A percentile compares a stretch with the other conserved stretches of the same genome.
Conservation (phyloP, 35 echinoderm and acorn worm species). For the Heliocidaris tuberculata region DNA sequence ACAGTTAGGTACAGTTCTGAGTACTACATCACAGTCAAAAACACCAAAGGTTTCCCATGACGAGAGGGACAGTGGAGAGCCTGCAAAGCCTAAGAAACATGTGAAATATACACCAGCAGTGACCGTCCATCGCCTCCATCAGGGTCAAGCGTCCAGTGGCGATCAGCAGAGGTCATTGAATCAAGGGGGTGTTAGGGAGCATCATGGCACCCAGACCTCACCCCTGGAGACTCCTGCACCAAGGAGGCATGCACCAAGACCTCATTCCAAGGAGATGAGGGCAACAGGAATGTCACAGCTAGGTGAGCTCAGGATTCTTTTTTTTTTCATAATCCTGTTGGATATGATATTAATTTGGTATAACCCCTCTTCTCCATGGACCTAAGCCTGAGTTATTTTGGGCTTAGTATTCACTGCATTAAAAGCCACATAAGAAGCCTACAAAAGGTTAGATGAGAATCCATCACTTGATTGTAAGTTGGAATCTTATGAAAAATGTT, state of each 20-base stretch:
- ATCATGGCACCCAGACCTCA: conserved; percentile 40
- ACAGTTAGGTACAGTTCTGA: background rate
- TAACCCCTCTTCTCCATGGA: no score
- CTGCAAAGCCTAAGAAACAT: conserved; percentile 43
- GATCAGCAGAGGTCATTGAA: background rate
- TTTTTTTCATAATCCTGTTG: no score
- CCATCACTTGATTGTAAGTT: no score
- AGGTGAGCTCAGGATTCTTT: conserved; percentile 46
- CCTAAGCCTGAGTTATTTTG: no score
- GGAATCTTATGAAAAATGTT: no score
- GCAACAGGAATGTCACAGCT: conserved; percentile 33
- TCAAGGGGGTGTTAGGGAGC: background rate
- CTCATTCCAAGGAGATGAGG: conserved; percentile 53
- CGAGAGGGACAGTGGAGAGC: background rate
- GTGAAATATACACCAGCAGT: conserved; percentile 68
- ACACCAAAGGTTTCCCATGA: background rate
- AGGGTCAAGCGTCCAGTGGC: background rate
- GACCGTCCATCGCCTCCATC: conserved; percentile 39
- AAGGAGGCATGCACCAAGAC: conserved; percentile 68
- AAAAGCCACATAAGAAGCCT: no score
- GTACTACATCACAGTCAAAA: background rate
- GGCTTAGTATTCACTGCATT: no score
- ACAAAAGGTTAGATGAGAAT: no score
- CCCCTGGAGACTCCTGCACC: conserved; percentile 84
- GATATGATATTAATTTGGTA: no score